Conservation (phyloP, 2,888 invertebrate genomes). For the Synergus laeviventris region DNA sequence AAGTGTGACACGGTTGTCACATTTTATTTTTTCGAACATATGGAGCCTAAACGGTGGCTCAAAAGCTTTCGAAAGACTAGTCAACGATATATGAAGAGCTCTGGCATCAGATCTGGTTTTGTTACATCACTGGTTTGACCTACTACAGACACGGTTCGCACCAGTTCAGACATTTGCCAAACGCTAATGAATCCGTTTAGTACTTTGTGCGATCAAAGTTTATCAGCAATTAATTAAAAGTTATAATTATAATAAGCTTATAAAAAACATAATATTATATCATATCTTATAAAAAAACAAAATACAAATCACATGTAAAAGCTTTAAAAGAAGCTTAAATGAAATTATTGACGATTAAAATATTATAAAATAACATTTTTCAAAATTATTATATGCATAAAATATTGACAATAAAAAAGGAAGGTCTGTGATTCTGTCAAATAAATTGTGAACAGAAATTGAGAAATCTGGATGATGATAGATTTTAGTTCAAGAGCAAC, state of each 20-base stretch:
- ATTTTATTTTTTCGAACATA: neutral
- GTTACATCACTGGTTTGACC: slow-evolving; percentile 48
- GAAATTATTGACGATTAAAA: neutral
- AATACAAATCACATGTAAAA: neutral
- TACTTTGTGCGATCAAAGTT: slow-evolving; percentile 3
- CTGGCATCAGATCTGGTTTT: slow-evolving; percentile 43
- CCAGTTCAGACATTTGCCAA: slow-evolving; percentile 43
- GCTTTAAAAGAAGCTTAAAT: too few relatives aligned
- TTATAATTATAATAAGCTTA: neutral
- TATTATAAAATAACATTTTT: too few relatives aligned
- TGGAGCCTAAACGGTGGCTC: slow-evolving; percentile 32
- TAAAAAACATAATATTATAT: too few relatives aligned
- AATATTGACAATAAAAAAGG: too few relatives aligned
- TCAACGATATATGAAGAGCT: slow-evolving; percentile 49
- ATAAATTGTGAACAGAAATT: neutral
- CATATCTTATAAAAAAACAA: neutral
- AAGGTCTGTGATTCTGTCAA: neutral
- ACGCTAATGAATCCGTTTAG: slow-evolving; percentile 43
- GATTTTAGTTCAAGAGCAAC: neutral
- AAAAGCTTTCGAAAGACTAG: slow-evolving; percentile 47
- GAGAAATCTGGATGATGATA: neutral
- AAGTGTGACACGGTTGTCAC: neutral
- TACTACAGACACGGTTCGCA: slow-evolving; percentile 40
- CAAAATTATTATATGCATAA: too few relatives aligned
- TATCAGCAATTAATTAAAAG: neutral